Evolutionary conservation across 2,113 vertebrate species (phyloP).

Genomic region (Chamaea fasciata): DNA sequence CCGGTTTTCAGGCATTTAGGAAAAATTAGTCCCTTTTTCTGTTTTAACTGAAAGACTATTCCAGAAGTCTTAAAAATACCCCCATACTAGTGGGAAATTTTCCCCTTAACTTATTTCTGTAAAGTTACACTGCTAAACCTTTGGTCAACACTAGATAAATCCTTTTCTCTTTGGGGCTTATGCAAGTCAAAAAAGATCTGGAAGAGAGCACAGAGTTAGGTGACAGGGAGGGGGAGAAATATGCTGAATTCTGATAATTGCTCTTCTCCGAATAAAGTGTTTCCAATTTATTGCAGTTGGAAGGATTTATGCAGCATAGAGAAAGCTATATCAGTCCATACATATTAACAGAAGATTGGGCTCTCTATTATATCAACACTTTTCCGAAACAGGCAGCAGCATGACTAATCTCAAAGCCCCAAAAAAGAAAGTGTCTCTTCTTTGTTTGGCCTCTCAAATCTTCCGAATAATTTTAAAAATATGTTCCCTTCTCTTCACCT

Average conservation of each 20-base stretch:
- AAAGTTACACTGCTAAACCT: not conserved
- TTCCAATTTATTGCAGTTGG: conserved; percentile 46
- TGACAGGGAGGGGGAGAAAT: not conserved
- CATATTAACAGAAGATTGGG: conserved; percentile 46
- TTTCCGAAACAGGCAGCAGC: conserved; percentile 43
- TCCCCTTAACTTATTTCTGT: not conserved
- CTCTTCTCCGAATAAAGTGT: conserved; percentile 21
- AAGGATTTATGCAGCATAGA: conserved; percentile 25
- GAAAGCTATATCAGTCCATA: conserved; percentile 4
- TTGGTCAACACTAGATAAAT: not conserved
- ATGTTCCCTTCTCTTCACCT: not conserved
- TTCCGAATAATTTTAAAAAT: not conserved
- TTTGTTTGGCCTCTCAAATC: conserved; percentile 27
- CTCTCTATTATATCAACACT: conserved; percentile 38
- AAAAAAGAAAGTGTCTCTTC: not conserved
- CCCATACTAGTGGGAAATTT: not conserved
- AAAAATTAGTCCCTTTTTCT: not conserved
- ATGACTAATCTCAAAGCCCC: conserved; percentile 54
- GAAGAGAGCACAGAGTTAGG: not conserved
- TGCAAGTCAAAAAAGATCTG: not conserved
- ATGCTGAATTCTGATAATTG: conserved; percentile 50
- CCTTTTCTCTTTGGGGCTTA: not conserved
- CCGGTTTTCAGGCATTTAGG: not conserved
- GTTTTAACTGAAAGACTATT: not conserved
- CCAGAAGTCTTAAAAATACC: not conserved